These are phyloP conservation scores for Dinocampus coccinellae DNA, from an alignment of 2,888 invertebrate genomes.

Conservation along the genomic window DNA sequence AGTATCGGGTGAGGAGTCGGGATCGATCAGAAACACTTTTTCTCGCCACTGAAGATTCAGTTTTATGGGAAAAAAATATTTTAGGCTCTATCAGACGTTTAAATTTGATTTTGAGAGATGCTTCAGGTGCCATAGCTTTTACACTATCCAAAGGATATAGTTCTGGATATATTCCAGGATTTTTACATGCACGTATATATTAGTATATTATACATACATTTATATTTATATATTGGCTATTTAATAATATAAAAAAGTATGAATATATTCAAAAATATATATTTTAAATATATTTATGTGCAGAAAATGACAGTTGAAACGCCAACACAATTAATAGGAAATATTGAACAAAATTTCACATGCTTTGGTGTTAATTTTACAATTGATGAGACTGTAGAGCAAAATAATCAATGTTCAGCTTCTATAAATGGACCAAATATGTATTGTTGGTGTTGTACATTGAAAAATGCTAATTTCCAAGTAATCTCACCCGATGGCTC, in stretches of 20 bases:
- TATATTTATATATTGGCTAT: no score
- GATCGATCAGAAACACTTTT: slow-evolving; percentile 80
- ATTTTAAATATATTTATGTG: not conserved
- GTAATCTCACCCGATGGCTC: slow-evolving; percentile 71
- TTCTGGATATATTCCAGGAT: slow-evolving; percentile 54
- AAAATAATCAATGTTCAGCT: slow-evolving; percentile 72
- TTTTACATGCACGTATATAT: slow-evolving; percentile 53
- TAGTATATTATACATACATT: not conserved
- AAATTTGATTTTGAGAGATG: slow-evolving; percentile 84
- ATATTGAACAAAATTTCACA: slow-evolving; percentile 79
- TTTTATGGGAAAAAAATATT: slow-evolving; percentile 75
- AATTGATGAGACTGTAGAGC: slow-evolving; percentile 76
- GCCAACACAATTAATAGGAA: slow-evolving; percentile 74
- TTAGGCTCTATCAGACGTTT: slow-evolving; percentile 83
- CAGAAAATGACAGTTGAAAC: slow-evolving; percentile 58
- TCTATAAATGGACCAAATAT: slow-evolving; percentile 81
- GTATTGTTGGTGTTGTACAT: slow-evolving; percentile 73
- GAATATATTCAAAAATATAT: slow-evolving; percentile 10
- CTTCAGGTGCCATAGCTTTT: slow-evolving; percentile 86
- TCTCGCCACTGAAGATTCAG: slow-evolving; percentile 79
- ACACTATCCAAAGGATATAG: slow-evolving; percentile 71
- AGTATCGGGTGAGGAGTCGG: slow-evolving; percentile 80
- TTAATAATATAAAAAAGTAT: not conserved
- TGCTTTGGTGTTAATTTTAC: slow-evolving; percentile 77
- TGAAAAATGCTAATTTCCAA: slow-evolving; percentile 76